phyloP scores from a whole-genome alignment of 2,888 invertebrate genomes.

The Epinotia nisella region DNA sequence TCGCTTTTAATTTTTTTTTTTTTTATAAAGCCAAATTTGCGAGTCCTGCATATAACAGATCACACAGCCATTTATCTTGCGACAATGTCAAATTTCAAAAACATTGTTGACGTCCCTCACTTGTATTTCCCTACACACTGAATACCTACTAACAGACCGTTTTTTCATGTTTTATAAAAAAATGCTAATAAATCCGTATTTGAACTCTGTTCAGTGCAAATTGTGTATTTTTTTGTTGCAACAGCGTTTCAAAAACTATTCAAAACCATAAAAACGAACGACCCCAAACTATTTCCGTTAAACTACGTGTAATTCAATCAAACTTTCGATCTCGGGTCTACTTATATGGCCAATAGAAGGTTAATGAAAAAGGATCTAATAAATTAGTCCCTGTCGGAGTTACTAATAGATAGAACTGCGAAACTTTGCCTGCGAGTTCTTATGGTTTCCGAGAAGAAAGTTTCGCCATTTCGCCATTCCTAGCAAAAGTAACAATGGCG shows the following conservation, averaged over 20 bases:
- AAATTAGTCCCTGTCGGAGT: constrained; percentile 48
- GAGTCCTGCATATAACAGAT: too few species aligned
- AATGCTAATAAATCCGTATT: too few species aligned
- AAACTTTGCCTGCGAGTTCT: constrained; percentile 38
- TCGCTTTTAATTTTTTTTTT: too few species aligned
- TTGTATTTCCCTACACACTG: too few species aligned
- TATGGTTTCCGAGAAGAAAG: constrained; percentile 37
- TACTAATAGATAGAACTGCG: constrained; percentile 45
- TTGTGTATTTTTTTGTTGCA: neutral
- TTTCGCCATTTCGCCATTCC: constrained; percentile 41
- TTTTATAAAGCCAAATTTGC: too few species aligned
- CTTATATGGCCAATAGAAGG: constrained; percentile 44
- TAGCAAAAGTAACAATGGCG: constrained; percentile 45
- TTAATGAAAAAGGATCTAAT: constrained; percentile 51
- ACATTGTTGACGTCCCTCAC: too few species aligned
- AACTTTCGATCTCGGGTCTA: constrained; percentile 43
- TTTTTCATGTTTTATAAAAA: too few species aligned
- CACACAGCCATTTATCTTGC: too few species aligned
- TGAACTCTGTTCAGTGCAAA: neutral
- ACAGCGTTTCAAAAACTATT: neutral
- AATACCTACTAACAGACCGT: too few species aligned
- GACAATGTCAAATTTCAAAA: too few species aligned
- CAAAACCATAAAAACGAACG: constrained; percentile 35
- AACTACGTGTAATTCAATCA: constrained; percentile 43
- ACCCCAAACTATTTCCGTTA: constrained; percentile 37